Evolutionary conservation across 1,140 invertebrate genomes (phyloP), one percentile per base, ranked within the genome.

Genomic region (Octopus sinensis): DNA sequence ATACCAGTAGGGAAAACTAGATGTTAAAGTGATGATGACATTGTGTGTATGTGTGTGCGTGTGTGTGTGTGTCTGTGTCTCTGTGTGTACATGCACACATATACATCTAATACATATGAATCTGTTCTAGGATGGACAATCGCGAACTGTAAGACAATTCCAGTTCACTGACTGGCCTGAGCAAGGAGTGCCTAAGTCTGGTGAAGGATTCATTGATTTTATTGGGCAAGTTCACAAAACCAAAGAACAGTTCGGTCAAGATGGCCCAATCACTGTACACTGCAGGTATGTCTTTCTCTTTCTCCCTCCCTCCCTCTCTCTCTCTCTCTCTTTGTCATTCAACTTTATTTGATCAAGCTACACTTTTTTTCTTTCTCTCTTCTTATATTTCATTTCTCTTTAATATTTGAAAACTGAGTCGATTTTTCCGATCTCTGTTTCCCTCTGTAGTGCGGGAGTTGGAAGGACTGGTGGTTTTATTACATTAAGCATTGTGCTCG

Each of bases 161-260:
- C 98, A 99, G 90, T 99, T 98, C 91, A 98, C 96, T 78, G 98
- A 99, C 89, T 99, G 98, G 98, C 98, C 98, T 0, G 98, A 99
- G 90, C 96, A 98, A 89, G 97, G 96, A 78, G 97, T 99, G 43
- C 98, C 98, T 1, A 98, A 99, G 89, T 97, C 96, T 54, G 98
- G 97, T 4, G 98, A 99, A 89, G 96, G 96, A 43, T 99, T 99
- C 91, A 98, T 99, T 84, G 91, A 92, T 78, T 92, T 92, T 83
- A 97, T 99, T 86, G 97, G 97, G 13, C 98, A 99, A 91, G 98
- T 99, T 56, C 98, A 99, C 92, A 99, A 99, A 92, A 99, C 98
- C 54, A 99, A 99, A 91, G 97, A 99, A 90, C 97, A 99, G 91
- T 99, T 99, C 92, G 98, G 98, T 43, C 97, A 99, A 89, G 97